phyloP scores from a whole-genome alignment of 2,797 vertebrate genomes.

The Pseudochirops corinnae region DNA sequence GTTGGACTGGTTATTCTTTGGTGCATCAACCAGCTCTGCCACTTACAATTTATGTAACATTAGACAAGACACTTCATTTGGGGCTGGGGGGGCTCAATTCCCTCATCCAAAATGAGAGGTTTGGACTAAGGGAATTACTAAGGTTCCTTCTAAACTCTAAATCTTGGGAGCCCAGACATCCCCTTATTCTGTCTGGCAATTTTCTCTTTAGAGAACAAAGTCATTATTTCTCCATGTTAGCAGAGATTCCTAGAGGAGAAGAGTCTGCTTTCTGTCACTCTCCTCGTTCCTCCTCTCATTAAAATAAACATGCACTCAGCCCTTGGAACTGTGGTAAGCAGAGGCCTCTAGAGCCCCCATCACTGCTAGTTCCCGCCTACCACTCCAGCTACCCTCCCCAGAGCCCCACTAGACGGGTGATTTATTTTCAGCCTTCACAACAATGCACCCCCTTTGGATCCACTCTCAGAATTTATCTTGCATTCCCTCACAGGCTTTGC shows the following conservation, averaged over 20 bases:
- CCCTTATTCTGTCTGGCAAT: conserved; percentile 46
- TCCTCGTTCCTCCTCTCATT: conserved; percentile 51
- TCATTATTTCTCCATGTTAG: conserved; percentile 68
- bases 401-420: conserved; percentile 51
- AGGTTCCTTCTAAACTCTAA: neutral
- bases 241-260: conserved; percentile 57
- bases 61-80: neutral
- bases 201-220: conserved; percentile 55
- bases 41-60: neutral
- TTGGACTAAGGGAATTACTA: neutral
- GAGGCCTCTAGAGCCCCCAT: conserved; percentile 64
- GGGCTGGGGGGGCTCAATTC: neutral
- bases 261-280: conserved; percentile 57
- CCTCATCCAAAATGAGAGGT: neutral
- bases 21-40: neutral
- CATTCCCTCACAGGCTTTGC: conserved; percentile 67
- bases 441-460: conserved; percentile 49
- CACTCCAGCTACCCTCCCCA: neutral
- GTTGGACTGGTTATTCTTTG: neutral
- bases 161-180: neutral
- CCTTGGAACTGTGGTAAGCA: conserved; percentile 50
- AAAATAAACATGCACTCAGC: conserved; percentile 43
- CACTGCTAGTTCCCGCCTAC: conserved; percentile 37
- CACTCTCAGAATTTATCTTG: conserved; percentile 50
- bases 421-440: conserved; percentile 66